Base-by-base conservation (phyloP, 2,113 vertebrate genomes). In the Zosterops japonicus region DNA sequence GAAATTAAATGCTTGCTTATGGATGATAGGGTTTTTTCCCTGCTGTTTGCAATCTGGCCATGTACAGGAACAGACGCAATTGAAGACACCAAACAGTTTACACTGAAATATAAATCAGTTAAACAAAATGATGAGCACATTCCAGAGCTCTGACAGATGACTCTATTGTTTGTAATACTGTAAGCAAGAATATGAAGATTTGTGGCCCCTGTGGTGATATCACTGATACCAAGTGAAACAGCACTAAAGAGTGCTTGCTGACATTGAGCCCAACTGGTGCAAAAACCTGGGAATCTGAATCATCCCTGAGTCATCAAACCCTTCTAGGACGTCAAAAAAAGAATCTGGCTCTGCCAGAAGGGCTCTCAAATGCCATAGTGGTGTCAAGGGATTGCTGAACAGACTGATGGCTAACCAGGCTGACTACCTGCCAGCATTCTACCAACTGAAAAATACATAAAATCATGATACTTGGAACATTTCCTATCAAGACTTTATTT, bases 31-130 rank as follows among this genome's bases (percentile, higher is more conserved):
- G 3, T 28, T 90, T 85, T 90, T 93, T 41, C 65, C 70, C 72
- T 72, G 44, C 87, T 95, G 83, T 89, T 97, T 79, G 74, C 87
- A 95, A 79, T 94, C 89, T 89, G 84, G 63, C 42, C 72, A 49
- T 83, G 50, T 53, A 69, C 41, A 69, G 75, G 46, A 93, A 69
- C 87, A 93, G 94, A 95, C 79, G 1, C 49, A 64, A 36, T 0
- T 91, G 69, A 94, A 94, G 77, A 52, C 36, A 87, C 41, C 49
- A 52, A 83, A 82, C 36, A 75, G 24, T 87, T 82, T 87, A 71
- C 9, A 57, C n/a, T 94, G 77, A 94, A 84, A 92, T 91, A 81
- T 71, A 89, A 89, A 92, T 89, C 83, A 89, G 80, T 78, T 95
- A 70, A 95, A 90, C 60, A 91, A 91, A 94, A 82, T 47, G 10